Evolutionary conservation across 2,113 vertebrate genomes (phyloP), one percentile per base, ranked within the genome.

Genomic region (Urocitellus parryii): DNA sequence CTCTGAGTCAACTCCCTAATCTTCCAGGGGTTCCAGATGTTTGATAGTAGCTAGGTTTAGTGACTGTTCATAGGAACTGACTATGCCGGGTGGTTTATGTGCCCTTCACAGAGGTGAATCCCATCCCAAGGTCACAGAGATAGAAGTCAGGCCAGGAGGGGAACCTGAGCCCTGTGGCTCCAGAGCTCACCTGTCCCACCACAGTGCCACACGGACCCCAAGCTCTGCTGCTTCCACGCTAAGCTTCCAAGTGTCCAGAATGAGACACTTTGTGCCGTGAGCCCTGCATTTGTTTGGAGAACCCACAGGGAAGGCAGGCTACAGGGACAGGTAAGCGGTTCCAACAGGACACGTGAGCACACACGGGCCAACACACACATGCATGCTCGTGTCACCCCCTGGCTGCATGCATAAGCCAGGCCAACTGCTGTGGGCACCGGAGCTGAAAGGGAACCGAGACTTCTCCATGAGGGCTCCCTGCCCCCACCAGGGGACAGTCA

Each of bases 391-490:
- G 61, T 95, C 12, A 97, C 96, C 86, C 42, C 0, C 48, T 53
- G 74, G 89, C 87, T 4, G 96, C 96, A 67, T 88, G 96, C 96
- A 83, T 0, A 0, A 32, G 98, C 97, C 86, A 77, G 92, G 94
- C 96, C 94, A 97, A 77, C 58, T 96, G 95, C 98, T 72, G 53
- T 89, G 98, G 98, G 98, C 97, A 97, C 68, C 32, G 96, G 73
- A 83, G 70, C 96, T 39, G 53, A 96, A 97, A 94, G 94, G 88
- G 97, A 98, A 97, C 61, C 20, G 16, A 67, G 88, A 90, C 61
- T 34, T 81, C 93, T 82, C 78, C 25, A 0, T 2, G 20, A 5
- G 56, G 76, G 88, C 58, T 42, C 83, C 83, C 78, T 45, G 9
- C 80, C 79, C 61, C n/a, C 93, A 7, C 82, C 56, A 24, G n/a